Evolutionary conservation across 2,888 invertebrate species (phyloP).

Genomic region (Fragum whitleyi): DNA sequence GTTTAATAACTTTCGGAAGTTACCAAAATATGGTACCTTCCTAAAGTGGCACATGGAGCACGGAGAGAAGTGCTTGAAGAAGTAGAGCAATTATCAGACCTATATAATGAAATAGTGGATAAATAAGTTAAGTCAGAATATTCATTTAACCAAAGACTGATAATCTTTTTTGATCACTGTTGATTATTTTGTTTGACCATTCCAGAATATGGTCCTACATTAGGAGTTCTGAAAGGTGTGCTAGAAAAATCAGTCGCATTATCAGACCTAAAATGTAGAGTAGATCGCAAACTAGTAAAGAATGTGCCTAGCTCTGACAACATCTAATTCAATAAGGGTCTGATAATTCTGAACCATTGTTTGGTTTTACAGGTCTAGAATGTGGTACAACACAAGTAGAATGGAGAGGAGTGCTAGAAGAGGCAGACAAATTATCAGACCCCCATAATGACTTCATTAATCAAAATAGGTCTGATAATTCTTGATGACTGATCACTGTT

Average conservation of each 20-base stretch:
- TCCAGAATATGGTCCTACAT: constrained; percentile 98
- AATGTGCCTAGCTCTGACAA: constrained; percentile 79
- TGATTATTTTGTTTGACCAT: no score
- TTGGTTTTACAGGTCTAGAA: constrained; percentile 91
- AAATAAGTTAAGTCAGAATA: no score
- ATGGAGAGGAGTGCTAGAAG: constrained; percentile 97
- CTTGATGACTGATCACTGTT: no score
- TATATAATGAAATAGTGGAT: constrained; percentile 90
- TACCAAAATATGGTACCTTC: constrained; percentile 99
- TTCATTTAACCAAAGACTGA: no score
- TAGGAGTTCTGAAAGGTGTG: constrained; percentile 98
- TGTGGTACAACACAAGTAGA: constrained; percentile 99
- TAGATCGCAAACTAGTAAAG: constrained; percentile 78
- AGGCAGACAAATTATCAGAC: constrained; percentile 96
- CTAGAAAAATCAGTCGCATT: constrained; percentile 96
- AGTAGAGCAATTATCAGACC: constrained; percentile 95
- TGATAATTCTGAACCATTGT: no score
- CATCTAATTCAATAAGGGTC: no score
- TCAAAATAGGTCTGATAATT: no score
- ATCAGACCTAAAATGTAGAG: constrained; percentile 94
- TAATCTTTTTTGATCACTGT: no score
- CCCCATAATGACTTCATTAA: constrained; percentile 95
- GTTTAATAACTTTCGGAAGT: no score
- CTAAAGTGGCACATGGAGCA: constrained; percentile 97
- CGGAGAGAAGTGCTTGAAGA: constrained; percentile 98